Conservation (phyloP, 2,888 invertebrate genomes). For the Mellilla xanthometata region DNA sequence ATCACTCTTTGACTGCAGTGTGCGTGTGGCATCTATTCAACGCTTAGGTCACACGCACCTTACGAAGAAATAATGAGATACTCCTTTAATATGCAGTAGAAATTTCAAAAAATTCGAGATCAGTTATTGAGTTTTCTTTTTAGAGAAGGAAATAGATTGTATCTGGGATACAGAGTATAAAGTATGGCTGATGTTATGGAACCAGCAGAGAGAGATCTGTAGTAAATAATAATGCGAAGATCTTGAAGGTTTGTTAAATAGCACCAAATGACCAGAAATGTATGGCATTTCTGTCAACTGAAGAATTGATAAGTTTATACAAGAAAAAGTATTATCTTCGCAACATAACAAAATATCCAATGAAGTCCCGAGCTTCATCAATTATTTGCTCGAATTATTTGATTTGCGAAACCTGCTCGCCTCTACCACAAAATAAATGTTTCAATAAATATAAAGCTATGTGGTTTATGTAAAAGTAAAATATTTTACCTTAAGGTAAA, state of each 20-base stretch:
- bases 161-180: too few relatives aligned
- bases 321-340: background rate
- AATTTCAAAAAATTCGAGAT: too few relatives aligned
- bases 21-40: too few relatives aligned
- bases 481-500: conserved; percentile 26
- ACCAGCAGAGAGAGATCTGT: background rate
- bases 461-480: conserved; percentile 28
- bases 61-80: too few relatives aligned
- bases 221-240: conserved; percentile 29
- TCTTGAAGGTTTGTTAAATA: conserved; percentile 28
- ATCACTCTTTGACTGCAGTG: too few relatives aligned
- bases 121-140: too few relatives aligned
- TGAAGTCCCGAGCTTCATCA: conserved; percentile 25
- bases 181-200: too few relatives aligned
- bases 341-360: background rate
- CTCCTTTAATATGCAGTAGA: too few relatives aligned
- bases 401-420: background rate
- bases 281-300: conserved; percentile 26
- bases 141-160: too few relatives aligned
- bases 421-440: conserved; percentile 20
- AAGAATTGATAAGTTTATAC: conserved; percentile 3
- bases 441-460: conserved; percentile 31
- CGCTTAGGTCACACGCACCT: too few relatives aligned
- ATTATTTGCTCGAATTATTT: conserved; percentile 10
- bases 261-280: conserved; percentile 35